Base-by-base conservation (phyloP, 2,888 invertebrate genomes). In the Papilio protenor region DNA sequence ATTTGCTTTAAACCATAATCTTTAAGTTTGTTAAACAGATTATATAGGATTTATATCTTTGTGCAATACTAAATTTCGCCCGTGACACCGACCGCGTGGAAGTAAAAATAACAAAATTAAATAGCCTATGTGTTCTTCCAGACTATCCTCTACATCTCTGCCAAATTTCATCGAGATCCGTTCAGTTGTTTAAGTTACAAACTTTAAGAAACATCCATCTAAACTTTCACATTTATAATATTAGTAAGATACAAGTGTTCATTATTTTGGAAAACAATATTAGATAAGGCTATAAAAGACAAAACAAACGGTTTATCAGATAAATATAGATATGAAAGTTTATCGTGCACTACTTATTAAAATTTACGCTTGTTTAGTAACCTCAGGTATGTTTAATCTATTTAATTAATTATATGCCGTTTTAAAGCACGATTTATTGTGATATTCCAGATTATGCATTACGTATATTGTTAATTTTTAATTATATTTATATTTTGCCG, bases 271-370 rank as follows among this genome's bases (percentile, higher is more conserved):
- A 21, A 27, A 61, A 69, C 66, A 61, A 61, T 16, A 40, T 66
- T n/a, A 40, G 66, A 69, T 69, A 69, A 69, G 21, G n/a, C 21
- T 66, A 11, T 40, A 40, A 33, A 69, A 45, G n/a, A 21, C 66
- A 40, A 69, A 69, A 66, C 66, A 66, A 69, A 45, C n/a, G 12
- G 45, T 69, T 69, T 69, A 69, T 69, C 66, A 69, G 66, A 45
- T 69, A 69, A 69, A 21, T 21, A 14, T 1, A 21, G 66, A 69
- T 69, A 69, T 33, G 40, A 21, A 45, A 69, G n/a, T n/a, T 45
- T 45, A 69, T 69, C 66, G 1, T 12, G 66, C 1, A 69, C 66
- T 69, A 69, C 45, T 69, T 69, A 45, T 69, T 69, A 33, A 45
- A 21, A 69, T 69, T 12, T 69, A 45, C n/a, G 12, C 5, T n/a